These are phyloP conservation scores for Shinisaurus crocodilurus DNA, from an alignment of 2,113 vertebrate species.

Conservation along the genomic window DNA sequence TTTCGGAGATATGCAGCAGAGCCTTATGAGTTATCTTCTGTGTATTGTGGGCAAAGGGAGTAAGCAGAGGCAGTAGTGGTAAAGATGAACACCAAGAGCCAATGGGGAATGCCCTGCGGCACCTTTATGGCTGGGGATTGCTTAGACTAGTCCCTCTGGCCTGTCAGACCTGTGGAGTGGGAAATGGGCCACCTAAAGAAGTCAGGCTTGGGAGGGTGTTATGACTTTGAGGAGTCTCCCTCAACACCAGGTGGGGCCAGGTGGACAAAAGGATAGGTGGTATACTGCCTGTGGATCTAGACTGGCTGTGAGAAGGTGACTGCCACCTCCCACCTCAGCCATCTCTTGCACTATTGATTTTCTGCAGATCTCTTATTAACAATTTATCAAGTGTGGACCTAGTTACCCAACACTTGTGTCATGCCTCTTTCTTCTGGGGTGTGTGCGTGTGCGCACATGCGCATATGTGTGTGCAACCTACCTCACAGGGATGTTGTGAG, in stretches of 20 bases:
- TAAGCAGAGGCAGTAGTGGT: background rate
- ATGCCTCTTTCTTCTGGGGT: background rate
- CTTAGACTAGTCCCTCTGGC: no score
- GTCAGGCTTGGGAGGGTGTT: no score
- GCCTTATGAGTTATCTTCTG: background rate
- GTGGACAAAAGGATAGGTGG: no score
- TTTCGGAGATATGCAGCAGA: background rate
- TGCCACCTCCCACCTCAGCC: no score
- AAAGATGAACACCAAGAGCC: background rate
- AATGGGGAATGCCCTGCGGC: background rate
- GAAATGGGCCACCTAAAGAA: no score
- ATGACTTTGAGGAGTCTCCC: no score
- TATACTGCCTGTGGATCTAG: no score
- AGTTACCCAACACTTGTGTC: background rate
- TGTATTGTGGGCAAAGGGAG: background rate
- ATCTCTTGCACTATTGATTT: background rate
- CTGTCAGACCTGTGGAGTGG: no score
- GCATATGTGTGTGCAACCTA: background rate
- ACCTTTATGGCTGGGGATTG: no score
- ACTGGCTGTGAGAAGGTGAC: no score
- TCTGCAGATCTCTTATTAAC: background rate
- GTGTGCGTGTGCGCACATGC: no score
- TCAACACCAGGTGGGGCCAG: no score
- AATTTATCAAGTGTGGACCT: background rate
- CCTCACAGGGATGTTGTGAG: background rate